Evolutionary conservation across 2,888 invertebrate genomes (phyloP), one percentile per base, ranked within the genome.

Genomic region (Actias luna): DNA sequence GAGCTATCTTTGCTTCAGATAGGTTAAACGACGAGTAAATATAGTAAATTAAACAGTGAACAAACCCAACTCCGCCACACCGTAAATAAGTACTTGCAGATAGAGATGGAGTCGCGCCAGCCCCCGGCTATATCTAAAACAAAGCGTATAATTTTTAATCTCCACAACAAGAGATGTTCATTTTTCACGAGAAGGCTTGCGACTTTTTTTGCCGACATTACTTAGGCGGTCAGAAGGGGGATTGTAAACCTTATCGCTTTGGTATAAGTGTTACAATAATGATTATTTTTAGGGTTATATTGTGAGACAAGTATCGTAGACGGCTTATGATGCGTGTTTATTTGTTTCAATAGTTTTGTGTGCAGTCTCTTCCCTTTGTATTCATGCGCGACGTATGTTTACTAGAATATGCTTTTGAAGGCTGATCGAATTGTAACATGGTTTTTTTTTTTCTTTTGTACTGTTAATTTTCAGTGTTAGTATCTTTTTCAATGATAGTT

Each of bases 131-230:
- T 14, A 16, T 18, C 65, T 59, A 73, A 80, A 81, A 87, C 86
- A 86, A 88, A 85, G 80, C 76, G 82, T 78, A 83, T 89, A 86
- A 88, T 89, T 89, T 91, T 91, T 89, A 90, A 90, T 90, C 89
- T 81, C 85, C 76, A 84, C 85, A 79, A 80, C 82, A 77, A 77
- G 87, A 83, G 85, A 84, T 87, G 89, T 83, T 91, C 89, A 89
- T 90, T 91, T 91, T 88, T 90, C 89, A 87, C 83, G 75, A 79
- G 77, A 81, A 73, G 74, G 74, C 79, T 79, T 68, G n/a, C n/a
- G n/a, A n/a, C 73, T 69, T 61, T 72, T 64, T 67, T 63, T 79
- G 77, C 68, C 73, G 69, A 62, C 72, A 64, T 68, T 63, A 60
- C 63, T 66, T 69, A 69, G 74, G 70, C 71, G n/a, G 36, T 16